Evolutionary conservation across 1,140 invertebrate genomes (phyloP).

Genomic region (Antheraea mylitta): DNA sequence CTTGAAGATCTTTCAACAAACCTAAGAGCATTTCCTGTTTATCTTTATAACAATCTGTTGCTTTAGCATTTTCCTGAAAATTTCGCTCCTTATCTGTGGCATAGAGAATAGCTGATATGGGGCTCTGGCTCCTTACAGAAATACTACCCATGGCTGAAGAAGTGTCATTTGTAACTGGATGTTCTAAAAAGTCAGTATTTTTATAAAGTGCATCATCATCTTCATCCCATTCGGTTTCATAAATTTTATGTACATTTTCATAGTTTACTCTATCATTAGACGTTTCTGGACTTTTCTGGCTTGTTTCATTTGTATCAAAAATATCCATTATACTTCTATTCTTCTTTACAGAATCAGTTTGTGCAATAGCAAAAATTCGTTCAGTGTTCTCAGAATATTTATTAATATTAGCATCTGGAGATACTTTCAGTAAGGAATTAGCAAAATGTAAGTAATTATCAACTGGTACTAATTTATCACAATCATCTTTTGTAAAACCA

Average conservation of each 20-base stretch:
- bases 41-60: slow-evolving; percentile 38
- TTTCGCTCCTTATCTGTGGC: slow-evolving; percentile 30
- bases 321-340: slow-evolving; percentile 69
- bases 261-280: slow-evolving; percentile 45
- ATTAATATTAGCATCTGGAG: not conserved
- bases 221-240: slow-evolving; percentile 63
- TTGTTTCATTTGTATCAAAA: slow-evolving; percentile 46
- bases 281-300: slow-evolving; percentile 39
- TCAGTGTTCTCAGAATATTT: slow-evolving; percentile 35
- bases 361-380: slow-evolving; percentile 59
- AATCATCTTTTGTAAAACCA: not conserved
- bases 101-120: slow-evolving; percentile 47
- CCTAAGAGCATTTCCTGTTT: slow-evolving; percentile 48
- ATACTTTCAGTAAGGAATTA: slow-evolving; percentile 19
- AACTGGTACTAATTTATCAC: slow-evolving; percentile 36
- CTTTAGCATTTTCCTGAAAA: not conserved
- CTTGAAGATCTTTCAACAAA: slow-evolving; percentile 54
- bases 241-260: slow-evolving; percentile 47
- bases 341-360: slow-evolving; percentile 51
- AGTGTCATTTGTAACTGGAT: slow-evolving; percentile 8
- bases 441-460: slow-evolving; percentile 47
- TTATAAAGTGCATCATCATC: slow-evolving; percentile 76
- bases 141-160: slow-evolving; percentile 34
- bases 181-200: slow-evolving; percentile 39
- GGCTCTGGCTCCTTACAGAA: slow-evolving; percentile 39